Base-by-base conservation (phyloP, 2,888 invertebrate genomes). In the Trimorus sp. region DNA sequence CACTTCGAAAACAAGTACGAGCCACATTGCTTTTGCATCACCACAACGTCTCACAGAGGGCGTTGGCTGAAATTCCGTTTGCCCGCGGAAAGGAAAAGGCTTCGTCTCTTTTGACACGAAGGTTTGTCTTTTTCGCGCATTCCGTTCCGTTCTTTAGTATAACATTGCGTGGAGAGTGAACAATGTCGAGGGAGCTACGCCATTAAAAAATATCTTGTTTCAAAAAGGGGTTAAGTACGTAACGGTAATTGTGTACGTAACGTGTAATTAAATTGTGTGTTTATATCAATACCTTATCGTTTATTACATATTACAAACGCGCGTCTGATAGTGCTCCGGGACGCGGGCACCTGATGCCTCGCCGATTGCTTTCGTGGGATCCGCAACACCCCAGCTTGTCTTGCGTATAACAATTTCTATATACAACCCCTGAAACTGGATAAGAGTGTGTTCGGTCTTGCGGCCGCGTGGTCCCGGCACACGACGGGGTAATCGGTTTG, bases 211-310 rank as follows among this genome's bases (percentile, higher is more conserved):
- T 73, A 73, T 79, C 36, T 15, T 70, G 40, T 40, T 77, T 70
- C 58, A 68, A 79, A 79, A 79, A 79, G 15, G 79, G 73, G 79
- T 60, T 2, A 40, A 79, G 59, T 79, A 79, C 60, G 70, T 70
- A 70, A 63, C 37, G 26, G n/a, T n/a, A n/a, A n/a, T n/a, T n/a
- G n/a, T n/a, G 59, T 79, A 79, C 60, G 70, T 70, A 70, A 63
- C 37, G 26, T 68, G 60, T 74, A 73, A 48, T 68, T 79, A 74
- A 79, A 71, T 56, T 51, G 63, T 70, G 70, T 65, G 51, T 70
- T 65, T 78, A 58, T 78, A 70, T 78, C 58, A 70, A 70, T 78
- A 65, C 40, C 76, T 76, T 76, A 76, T 76, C 60, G 60, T 71
- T 70, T 78, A 78, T 70, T 69, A 54, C 16, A 26, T 73, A 79